Evolutionary conservation across 2,888 invertebrate genomes (phyloP).

Genomic region (Tortricodes alternella): DNA sequence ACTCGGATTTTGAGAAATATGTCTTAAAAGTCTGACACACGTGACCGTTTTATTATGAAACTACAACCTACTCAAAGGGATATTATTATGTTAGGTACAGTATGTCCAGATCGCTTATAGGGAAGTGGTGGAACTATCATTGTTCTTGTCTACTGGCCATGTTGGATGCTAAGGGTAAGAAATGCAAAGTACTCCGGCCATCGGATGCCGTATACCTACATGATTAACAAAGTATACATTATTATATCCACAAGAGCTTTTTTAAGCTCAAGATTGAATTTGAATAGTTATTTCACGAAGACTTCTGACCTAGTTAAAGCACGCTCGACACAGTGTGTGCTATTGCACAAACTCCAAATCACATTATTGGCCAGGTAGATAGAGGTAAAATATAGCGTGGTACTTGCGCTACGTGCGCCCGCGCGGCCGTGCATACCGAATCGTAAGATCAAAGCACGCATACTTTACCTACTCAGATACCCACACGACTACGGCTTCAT

Average conservation of each 20-base stretch:
- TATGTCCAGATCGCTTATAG: no score
- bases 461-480: slow-evolving; percentile 78
- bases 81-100: no score
- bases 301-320: slow-evolving; percentile 41
- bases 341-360: slow-evolving; percentile 77
- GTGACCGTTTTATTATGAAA: no score
- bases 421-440: slow-evolving; percentile 81
- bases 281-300: slow-evolving; percentile 34
- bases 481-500: slow-evolving; percentile 53
- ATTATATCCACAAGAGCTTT: not conserved
- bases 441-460: slow-evolving; percentile 83
- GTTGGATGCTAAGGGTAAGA: no score
- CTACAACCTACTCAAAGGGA: no score
- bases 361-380: slow-evolving; percentile 79
- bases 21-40: no score
- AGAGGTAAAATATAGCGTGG: slow-evolving; percentile 75
- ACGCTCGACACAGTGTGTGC: slow-evolving; percentile 61
- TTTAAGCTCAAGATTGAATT: not conserved
- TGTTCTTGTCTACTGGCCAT: no score
- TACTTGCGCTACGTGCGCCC: slow-evolving; percentile 66
- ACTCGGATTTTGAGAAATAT: no score
- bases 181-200: no score
- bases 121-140: no score
- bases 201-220: no score
- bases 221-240: not conserved